These are phyloP conservation scores for Bombylius major DNA, from an alignment of 2,888 invertebrate genomes.

Conservation along the genomic window DNA sequence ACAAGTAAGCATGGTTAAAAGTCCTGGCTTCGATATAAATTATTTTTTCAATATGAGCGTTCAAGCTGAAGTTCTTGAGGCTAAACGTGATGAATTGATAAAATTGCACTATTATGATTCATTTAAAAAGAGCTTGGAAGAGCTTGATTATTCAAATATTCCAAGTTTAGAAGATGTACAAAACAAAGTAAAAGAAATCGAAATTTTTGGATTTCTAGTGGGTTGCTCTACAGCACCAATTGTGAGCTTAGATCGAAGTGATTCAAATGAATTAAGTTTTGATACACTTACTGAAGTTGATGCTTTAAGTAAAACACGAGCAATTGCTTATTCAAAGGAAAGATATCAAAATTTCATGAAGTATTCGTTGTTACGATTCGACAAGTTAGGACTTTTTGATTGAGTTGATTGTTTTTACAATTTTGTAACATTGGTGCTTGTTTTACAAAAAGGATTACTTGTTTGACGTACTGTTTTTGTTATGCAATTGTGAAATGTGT, in stretches of 20 bases:
- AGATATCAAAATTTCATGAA: background rate
- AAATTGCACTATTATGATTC: background rate
- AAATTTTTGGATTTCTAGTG: background rate
- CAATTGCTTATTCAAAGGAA: background rate
- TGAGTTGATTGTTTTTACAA: background rate
- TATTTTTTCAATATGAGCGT: slow-evolving; percentile 2
- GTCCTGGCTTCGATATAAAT: slow-evolving; percentile 6
- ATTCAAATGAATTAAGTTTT: background rate
- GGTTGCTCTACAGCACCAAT: background rate
- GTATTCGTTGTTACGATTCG: background rate
- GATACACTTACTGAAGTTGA: background rate
- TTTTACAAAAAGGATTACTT: too few species aligned
- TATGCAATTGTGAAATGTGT: too few species aligned
- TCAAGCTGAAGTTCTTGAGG: background rate
- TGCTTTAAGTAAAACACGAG: background rate
- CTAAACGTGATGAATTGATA: background rate
- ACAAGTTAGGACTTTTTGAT: background rate
- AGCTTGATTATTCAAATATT: background rate
- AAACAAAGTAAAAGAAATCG: background rate
- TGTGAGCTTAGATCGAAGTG: background rate
- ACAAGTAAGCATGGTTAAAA: background rate
- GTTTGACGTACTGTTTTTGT: too few species aligned
- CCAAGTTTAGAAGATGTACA: background rate
- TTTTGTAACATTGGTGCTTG: too few species aligned
- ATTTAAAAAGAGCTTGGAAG: background rate